These are phyloP conservation scores for Enhydra lutris DNA, from an alignment of 2,113 vertebrate species.

Conservation along the genomic window DNA sequence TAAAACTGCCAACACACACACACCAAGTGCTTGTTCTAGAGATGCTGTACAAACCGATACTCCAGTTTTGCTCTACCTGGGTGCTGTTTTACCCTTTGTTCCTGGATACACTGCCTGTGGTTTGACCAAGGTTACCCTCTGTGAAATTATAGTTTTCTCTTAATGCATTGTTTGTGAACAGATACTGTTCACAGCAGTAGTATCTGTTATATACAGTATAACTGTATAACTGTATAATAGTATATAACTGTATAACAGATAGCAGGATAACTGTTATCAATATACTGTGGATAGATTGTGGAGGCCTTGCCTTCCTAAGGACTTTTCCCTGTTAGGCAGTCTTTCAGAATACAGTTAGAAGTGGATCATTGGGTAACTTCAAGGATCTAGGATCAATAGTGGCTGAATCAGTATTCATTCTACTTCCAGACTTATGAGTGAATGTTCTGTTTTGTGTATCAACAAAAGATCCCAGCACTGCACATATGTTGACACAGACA, in stretches of 20 bases:
- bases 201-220: too few species aligned
- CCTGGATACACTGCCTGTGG: background rate
- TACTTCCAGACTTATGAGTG: background rate
- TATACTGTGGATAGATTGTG: background rate
- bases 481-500: background rate
- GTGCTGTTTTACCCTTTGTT: background rate
- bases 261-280: too few species aligned
- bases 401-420: background rate
- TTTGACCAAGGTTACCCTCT: background rate
- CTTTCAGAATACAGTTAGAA: background rate
- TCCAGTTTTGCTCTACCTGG: background rate
- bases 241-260: too few species aligned
- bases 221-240: too few species aligned
- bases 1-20: background rate
- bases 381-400: background rate
- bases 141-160: background rate
- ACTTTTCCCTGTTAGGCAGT: background rate
- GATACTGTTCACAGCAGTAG: background rate
- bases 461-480: background rate
- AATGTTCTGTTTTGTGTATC: background rate
- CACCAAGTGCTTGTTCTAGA: background rate
- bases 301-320: background rate
- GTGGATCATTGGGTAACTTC: background rate
- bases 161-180: background rate
- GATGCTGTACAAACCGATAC: background rate